Conservation (phyloP, 2,888 invertebrate genomes). For the Nemoura dubitans region DNA sequence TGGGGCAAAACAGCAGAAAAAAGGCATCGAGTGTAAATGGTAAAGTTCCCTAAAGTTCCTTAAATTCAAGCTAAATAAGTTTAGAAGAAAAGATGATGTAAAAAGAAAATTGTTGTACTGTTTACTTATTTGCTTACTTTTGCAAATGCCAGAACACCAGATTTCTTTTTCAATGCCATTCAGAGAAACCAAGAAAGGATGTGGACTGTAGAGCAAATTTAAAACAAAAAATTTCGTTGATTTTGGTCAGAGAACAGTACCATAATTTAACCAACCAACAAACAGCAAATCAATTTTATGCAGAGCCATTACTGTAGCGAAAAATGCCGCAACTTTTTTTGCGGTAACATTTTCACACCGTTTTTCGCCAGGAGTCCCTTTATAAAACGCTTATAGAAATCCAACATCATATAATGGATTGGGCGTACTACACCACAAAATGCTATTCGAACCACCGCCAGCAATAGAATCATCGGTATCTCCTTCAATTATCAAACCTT, state of each 20-base stretch:
- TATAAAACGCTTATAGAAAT: constrained; percentile 32
- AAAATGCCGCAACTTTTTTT: not conserved
- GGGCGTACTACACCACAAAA: constrained; percentile 1
- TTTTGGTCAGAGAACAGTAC: not conserved
- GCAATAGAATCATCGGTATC: constrained; percentile 49
- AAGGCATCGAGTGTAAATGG: not conserved
- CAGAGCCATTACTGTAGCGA: not conserved
- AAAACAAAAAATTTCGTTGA: too few relatives aligned
- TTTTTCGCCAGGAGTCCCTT: not conserved
- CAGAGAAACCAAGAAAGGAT: too few relatives aligned
- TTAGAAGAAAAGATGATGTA: too few relatives aligned
- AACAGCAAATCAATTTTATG: not conserved
- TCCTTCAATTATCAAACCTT: constrained; percentile 49
- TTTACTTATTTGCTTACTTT: too few relatives aligned
- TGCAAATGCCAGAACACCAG: too few relatives aligned
- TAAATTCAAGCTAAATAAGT: too few relatives aligned
- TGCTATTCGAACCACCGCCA: constrained; percentile 25
- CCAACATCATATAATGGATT: not conserved
- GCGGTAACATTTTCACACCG: constrained; percentile 1
- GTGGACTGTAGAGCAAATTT: too few relatives aligned
- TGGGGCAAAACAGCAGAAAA: not conserved
- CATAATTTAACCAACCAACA: not conserved
- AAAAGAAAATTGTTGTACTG: too few relatives aligned
- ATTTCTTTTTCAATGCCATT: too few relatives aligned
- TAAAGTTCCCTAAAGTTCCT: not conserved